phyloP scores from a whole-genome alignment of 2,888 invertebrate genomes.

The Auanema sp. region DNA sequence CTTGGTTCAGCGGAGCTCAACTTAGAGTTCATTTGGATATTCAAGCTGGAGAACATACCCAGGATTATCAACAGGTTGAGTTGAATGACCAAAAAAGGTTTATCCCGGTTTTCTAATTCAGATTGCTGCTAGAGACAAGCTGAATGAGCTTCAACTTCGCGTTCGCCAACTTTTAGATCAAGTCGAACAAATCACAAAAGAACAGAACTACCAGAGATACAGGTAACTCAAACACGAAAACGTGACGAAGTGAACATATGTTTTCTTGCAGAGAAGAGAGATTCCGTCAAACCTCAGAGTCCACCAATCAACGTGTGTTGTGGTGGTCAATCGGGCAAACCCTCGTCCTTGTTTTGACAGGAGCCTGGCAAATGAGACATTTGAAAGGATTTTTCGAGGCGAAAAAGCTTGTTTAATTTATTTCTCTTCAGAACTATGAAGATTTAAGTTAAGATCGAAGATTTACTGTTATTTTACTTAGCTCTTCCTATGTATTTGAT shows the following conservation, averaged over 20 bases:
- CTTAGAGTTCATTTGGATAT: constrained; percentile 93
- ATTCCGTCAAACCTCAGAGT: constrained; percentile 94
- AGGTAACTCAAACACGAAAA: constrained; percentile 14
- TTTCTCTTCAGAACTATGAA: constrained; percentile 1
- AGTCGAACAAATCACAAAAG: constrained; percentile 98
- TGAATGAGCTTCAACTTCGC: constrained; percentile 89
- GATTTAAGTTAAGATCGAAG: no score
- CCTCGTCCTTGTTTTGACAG: constrained; percentile 84
- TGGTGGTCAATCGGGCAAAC: constrained; percentile 84
- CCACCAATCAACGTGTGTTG: constrained; percentile 88
- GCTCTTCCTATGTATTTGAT: no score
- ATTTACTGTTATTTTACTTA: no score
- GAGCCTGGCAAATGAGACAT: constrained; percentile 99
- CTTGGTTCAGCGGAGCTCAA: constrained; percentile 80
- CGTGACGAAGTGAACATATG: constrained; percentile 9
- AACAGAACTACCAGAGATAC: constrained; percentile 92
- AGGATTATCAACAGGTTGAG: constrained; percentile 83
- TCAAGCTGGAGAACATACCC: constrained; percentile 97
- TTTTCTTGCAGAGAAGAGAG: constrained; percentile 81
- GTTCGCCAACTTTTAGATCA: constrained; percentile 93
- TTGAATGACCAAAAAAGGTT: not conserved
- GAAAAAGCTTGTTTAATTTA: constrained; percentile 82
- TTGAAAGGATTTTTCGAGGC: constrained; percentile 98
- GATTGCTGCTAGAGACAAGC: constrained; percentile 94
- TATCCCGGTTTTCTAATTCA: constrained; percentile 20